Evolutionary conservation across 2,113 vertebrate genomes (phyloP).

Genomic region (Mellivora capensis): DNA sequence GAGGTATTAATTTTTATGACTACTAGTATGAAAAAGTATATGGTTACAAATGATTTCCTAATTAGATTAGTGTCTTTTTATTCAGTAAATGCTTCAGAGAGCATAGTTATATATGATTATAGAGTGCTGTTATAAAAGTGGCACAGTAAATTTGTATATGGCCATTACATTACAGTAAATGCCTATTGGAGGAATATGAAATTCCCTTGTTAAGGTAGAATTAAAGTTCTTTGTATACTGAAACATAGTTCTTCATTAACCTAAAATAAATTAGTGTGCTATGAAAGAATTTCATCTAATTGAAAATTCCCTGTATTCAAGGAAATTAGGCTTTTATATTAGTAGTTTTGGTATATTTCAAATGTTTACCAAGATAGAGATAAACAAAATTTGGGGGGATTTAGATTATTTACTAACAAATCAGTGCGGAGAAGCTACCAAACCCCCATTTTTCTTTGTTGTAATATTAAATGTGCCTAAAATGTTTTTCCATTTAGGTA

Average conservation of each 20-base stretch:
- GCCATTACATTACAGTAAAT: neutral
- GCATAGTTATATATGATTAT: neutral
- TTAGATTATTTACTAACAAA: slow-evolving; percentile 15
- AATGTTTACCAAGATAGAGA: neutral
- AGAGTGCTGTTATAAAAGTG: neutral
- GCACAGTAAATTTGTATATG: neutral
- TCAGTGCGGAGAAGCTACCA: neutral
- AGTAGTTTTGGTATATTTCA: slow-evolving; percentile 24
- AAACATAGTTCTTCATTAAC: neutral
- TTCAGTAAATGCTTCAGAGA: neutral
- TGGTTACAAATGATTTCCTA: slow-evolving; percentile 43
- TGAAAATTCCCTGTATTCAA: slow-evolving; percentile 19
- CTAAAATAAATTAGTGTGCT: slow-evolving; percentile 23
- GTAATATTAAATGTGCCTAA: neutral
- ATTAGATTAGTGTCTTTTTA: neutral
- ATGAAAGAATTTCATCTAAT: slow-evolving; percentile 14
- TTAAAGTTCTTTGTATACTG: neutral
- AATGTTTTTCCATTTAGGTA: neutral
- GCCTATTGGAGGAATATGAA: neutral
- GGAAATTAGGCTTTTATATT: neutral
- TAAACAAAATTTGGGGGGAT: neutral
- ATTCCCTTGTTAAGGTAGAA: slow-evolving; percentile 2
- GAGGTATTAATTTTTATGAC: neutral
- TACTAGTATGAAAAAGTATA: neutral
- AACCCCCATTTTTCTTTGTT: neutral